A percentile compares a stretch with the other conserved stretches of the same genome.
Evolutionary conservation across 2,888 invertebrate species (phyloP).

Genomic region (Cancer borealis): DNA sequence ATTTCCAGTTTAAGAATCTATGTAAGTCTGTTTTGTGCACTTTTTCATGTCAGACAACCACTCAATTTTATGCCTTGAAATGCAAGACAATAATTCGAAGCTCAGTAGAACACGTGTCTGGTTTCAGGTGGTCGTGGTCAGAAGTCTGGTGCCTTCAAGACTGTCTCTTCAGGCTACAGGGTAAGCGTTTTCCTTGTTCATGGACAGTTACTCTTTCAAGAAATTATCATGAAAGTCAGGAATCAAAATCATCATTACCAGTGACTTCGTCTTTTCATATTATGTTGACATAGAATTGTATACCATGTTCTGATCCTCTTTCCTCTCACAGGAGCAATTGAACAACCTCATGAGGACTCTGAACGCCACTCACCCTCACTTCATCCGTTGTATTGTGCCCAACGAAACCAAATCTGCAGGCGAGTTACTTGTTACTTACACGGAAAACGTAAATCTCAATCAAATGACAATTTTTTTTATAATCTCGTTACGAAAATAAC

Average conservation of each 20-base stretch:
- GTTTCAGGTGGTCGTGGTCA: conserved; percentile 81
- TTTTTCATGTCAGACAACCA: neutral
- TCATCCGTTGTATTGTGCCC: conserved; percentile 99
- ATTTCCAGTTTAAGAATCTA: neutral
- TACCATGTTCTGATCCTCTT: neutral
- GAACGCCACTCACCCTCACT: conserved; percentile 98
- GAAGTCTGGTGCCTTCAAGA: conserved; percentile 99
- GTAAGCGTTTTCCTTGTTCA: conserved; percentile 81
- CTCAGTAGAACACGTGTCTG: neutral
- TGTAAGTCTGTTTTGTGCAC: neutral
- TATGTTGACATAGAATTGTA: neutral
- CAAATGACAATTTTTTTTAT: conserved; percentile 80
- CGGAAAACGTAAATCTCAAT: neutral
- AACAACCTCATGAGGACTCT: conserved; percentile 85
- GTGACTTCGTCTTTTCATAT: neutral
- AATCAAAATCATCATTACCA: neutral
- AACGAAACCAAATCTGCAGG: conserved; percentile 97
- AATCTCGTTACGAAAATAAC: conserved; percentile 82
- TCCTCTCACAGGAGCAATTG: conserved; percentile 79
- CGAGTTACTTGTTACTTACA: conserved; percentile 78
- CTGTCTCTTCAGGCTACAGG: conserved; percentile 99
- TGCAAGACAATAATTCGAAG: too few species aligned
- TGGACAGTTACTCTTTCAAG: neutral
- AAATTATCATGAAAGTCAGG: neutral
- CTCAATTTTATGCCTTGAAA: neutral